phyloP scores from a whole-genome alignment of 1,140 invertebrate species.

The Nymphalis io region DNA sequence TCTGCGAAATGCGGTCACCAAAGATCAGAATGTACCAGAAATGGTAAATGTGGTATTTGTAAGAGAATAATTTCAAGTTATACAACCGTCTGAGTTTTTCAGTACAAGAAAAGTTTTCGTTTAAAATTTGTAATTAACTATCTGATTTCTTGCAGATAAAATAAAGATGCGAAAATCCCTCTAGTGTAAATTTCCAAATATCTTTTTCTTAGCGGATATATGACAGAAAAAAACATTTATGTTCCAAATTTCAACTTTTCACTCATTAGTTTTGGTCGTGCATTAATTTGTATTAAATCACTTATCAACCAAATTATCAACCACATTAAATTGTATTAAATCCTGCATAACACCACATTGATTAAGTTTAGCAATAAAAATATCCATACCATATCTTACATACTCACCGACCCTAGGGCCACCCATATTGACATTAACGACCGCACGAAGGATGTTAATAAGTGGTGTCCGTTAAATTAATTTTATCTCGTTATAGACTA shows the following conservation, averaged over 20 bases:
- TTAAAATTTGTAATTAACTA: background rate
- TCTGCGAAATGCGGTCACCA: constrained; percentile 29
- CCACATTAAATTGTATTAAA: no score
- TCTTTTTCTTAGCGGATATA: no score
- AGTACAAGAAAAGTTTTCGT: background rate
- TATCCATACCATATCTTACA: background rate
- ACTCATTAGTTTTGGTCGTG: no score
- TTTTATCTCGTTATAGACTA: constrained; percentile 14
- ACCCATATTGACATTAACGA: constrained; percentile 28
- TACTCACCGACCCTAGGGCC: background rate
- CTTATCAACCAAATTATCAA: no score
- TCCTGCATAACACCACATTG: no score
- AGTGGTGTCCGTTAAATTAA: constrained; percentile 8
- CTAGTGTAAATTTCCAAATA: no score
- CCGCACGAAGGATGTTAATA: constrained; percentile 15
- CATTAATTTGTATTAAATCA: no score
- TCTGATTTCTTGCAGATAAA: no score
- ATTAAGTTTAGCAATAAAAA: no score
- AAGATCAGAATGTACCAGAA: background rate
- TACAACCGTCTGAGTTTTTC: background rate
- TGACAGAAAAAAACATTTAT: no score
- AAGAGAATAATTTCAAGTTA: background rate
- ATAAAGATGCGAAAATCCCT: no score
- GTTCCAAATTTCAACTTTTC: no score
- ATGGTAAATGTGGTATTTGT: background rate